Evolutionary conservation across 2,797 vertebrate species (phyloP).

Genomic region (Pipistrellus pygmaeus): DNA sequence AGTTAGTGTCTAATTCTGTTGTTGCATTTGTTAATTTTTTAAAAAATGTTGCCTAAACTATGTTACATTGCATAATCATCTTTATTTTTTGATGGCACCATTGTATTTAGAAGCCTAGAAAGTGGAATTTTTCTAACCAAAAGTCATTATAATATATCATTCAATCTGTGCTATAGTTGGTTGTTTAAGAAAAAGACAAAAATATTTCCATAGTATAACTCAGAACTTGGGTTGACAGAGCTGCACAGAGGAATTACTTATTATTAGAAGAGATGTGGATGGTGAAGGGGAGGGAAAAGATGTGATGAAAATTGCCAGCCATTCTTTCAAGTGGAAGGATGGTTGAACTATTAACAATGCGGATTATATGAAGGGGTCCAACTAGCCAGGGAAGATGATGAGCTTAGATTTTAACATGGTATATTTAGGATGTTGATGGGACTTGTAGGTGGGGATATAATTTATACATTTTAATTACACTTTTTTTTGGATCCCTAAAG

Average conservation of each 20-base stretch:
- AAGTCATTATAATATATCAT: background rate
- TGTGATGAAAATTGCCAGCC: background rate
- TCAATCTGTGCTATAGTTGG: slow-evolving; percentile 48
- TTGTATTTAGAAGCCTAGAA: slow-evolving; percentile 45
- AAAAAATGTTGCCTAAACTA: slow-evolving; percentile 43
- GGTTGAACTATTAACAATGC: background rate
- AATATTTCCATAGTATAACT: slow-evolving; percentile 26
- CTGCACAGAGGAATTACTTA: background rate
- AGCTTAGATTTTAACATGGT: slow-evolving; percentile 16
- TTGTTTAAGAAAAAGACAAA: slow-evolving; percentile 12
- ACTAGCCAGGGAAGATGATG: background rate
- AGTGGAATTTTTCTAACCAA: slow-evolving; percentile 29
- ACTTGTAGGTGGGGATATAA: background rate
- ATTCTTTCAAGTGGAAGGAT: background rate
- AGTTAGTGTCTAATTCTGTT: slow-evolving; percentile 88
- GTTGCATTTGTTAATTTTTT: slow-evolving; percentile 39
- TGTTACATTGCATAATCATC: slow-evolving; percentile 24
- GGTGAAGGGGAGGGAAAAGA: background rate
- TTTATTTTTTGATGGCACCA: slow-evolving; percentile 46
- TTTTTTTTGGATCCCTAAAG: background rate
- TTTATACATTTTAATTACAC: background rate
- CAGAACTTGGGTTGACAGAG: background rate
- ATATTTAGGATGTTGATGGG: background rate
- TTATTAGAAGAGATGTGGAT: background rate
- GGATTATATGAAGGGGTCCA: background rate